Evolutionary conservation across 2,113 vertebrate genomes (phyloP).

Genomic region (Helogale parvula): DNA sequence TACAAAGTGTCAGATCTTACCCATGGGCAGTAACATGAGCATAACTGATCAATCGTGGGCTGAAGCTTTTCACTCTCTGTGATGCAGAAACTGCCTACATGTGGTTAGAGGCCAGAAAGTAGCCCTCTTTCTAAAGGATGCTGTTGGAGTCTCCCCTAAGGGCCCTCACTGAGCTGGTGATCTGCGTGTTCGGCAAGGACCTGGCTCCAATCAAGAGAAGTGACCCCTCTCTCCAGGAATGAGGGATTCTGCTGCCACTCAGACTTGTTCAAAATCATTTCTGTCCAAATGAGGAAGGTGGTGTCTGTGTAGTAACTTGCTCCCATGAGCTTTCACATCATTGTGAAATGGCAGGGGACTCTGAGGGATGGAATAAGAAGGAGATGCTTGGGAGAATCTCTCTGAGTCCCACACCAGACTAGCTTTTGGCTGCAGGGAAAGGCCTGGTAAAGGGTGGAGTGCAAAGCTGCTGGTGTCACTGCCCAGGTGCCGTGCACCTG

Average conservation of each 20-base stretch:
- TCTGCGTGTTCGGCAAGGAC: not conserved
- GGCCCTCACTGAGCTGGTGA: not conserved
- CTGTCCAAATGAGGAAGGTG: constrained; percentile 18
- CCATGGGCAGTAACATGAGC: not conserved
- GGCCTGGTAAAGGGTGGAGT: not conserved
- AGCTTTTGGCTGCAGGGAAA: not conserved
- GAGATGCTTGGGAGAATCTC: not conserved
- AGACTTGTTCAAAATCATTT: not conserved
- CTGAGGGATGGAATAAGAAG: not conserved
- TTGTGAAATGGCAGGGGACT: not conserved
- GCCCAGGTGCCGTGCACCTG: not conserved
- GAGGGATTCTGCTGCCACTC: not conserved
- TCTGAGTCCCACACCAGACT: rapidly evolving
- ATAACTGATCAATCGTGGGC: not conserved
- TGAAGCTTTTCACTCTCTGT: not conserved
- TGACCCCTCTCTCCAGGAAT: not conserved
- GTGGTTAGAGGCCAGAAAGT: not conserved
- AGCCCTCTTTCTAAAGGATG: not conserved
- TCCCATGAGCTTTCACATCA: not conserved
- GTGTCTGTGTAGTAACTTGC: not conserved
- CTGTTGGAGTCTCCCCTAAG: not conserved
- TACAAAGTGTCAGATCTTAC: not conserved
- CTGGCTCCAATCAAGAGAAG: not conserved
- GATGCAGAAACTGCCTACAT: not conserved
- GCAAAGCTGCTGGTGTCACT: rapidly evolving